These are phyloP conservation scores for Ctenoplectra terminalis DNA, from an alignment of 1,140 invertebrate genomes.

Conservation along the genomic window DNA sequence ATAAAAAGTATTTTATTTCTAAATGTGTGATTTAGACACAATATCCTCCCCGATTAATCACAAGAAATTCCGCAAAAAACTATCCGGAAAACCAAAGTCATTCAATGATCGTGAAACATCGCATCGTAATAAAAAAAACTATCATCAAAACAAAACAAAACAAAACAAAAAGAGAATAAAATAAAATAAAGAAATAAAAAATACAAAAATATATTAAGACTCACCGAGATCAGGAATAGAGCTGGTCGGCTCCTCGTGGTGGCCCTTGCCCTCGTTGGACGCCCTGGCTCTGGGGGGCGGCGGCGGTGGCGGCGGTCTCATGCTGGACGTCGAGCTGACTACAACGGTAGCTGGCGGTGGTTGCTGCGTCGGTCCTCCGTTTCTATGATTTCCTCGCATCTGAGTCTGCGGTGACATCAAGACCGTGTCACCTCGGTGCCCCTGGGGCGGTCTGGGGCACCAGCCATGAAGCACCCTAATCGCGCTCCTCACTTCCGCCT, in stretches of 20 bases:
- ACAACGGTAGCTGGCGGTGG: slow-evolving; percentile 75
- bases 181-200: neutral
- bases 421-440: slow-evolving; percentile 77
- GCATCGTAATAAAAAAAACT: no score
- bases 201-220: slow-evolving; percentile 66
- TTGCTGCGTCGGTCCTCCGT: slow-evolving; percentile 57
- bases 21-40: no score
- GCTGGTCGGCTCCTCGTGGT: slow-evolving; percentile 90
- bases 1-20: no score
- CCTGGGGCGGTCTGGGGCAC: slow-evolving; percentile 76
- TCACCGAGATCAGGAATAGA: slow-evolving; percentile 93
- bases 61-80: no score
- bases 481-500: slow-evolving; percentile 81
- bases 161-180: no score
- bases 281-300: slow-evolving; percentile 82
- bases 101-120: no score
- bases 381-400: slow-evolving; percentile 68
- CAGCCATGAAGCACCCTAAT: slow-evolving; percentile 81
- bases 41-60: no score
- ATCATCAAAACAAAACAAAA: no score
- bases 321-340: slow-evolving; percentile 81
- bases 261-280: slow-evolving; percentile 78
- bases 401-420: slow-evolving; percentile 80
- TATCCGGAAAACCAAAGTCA: no score
- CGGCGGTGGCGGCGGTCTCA: slow-evolving; percentile 84